phyloP scores from a whole-genome alignment of 2,113 vertebrate genomes.

The Salvelinus sp. region DNA sequence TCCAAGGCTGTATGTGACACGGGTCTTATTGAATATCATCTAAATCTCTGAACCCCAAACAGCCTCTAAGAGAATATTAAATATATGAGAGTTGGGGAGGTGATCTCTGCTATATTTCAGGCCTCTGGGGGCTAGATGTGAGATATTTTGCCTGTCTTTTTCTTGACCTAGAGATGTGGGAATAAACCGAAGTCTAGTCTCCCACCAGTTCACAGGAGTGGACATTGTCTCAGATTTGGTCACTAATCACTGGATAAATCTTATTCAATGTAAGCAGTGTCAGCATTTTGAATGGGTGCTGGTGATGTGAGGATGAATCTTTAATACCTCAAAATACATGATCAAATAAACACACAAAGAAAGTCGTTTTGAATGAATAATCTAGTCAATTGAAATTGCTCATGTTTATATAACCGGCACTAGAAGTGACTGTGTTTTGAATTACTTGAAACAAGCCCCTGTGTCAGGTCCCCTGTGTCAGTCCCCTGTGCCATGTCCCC shows the following conservation, averaged over 20 bases:
- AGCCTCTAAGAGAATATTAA: slow-evolving; percentile 11
- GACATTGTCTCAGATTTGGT: slow-evolving; percentile 44
- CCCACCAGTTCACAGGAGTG: slow-evolving; percentile 54
- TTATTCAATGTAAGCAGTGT: neutral
- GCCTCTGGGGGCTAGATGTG: slow-evolving; percentile 40
- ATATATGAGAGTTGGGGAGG: neutral
- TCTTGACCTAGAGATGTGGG: slow-evolving; percentile 44
- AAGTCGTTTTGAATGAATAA: neutral
- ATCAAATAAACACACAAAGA: neutral
- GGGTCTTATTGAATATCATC: slow-evolving; percentile 8
- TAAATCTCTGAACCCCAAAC: slow-evolving; percentile 6
- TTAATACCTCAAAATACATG: neutral
- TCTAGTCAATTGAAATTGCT: neutral
- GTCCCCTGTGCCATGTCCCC: too few relatives aligned
- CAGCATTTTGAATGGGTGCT: neutral
- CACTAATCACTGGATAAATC: slow-evolving; percentile 50
- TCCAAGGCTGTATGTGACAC: slow-evolving; percentile 3
- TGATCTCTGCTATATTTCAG: neutral
- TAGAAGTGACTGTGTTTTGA: neutral
- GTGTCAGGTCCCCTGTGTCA: too few relatives aligned
- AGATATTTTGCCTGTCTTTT: slow-evolving; percentile 46
- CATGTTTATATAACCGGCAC: neutral
- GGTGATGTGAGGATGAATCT: neutral
- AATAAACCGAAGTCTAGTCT: slow-evolving; percentile 54
- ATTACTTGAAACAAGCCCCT: too few relatives aligned